Evolutionary conservation across 2,888 invertebrate genomes (phyloP).

Genomic region (Cheilosia variabilis): DNA sequence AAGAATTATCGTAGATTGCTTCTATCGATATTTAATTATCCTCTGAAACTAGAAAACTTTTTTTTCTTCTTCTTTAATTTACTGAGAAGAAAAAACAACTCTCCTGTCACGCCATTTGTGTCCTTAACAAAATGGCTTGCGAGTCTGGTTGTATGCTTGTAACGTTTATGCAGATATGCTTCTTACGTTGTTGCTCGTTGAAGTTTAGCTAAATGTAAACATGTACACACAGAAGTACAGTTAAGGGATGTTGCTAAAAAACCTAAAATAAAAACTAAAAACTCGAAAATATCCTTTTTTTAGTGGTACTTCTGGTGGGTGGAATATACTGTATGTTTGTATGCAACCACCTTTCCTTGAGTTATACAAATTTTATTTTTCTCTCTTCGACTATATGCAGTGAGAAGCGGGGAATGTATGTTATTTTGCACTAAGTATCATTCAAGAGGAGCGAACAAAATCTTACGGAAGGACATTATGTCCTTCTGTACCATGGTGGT

Average conservation of each 20-base stretch:
- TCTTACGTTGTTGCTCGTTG: conserved; percentile 22
- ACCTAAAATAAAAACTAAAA: conserved; percentile 22
- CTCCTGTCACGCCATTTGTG: conserved; percentile 60
- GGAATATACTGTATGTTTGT: conserved; percentile 30
- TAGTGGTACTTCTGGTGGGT: conserved; percentile 61
- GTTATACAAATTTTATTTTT: conserved; percentile 40
- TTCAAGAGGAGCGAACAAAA: conserved; percentile 52
- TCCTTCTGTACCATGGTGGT: conserved; percentile 37
- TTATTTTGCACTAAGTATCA: conserved; percentile 64
- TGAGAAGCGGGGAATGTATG: conserved; percentile 1
- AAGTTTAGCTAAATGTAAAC: conserved; percentile 51
- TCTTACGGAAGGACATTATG: conserved; percentile 67
- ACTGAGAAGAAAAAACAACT: background rate
- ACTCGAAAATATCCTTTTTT: conserved; percentile 53
- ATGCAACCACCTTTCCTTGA: conserved; percentile 33
- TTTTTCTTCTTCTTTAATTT: conserved; percentile 25
- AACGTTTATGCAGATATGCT: conserved; percentile 25
- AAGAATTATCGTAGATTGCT: conserved; percentile 24
- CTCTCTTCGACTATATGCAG: background rate
- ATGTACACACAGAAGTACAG: conserved; percentile 23
- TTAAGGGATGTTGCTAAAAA: background rate
- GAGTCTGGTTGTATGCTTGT: background rate
- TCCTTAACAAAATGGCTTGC: conserved; percentile 21
- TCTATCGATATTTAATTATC: conserved; percentile 56
- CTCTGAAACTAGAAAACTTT: conserved; percentile 17